Conservation (phyloP, 2,888 invertebrate genomes). For the Gastracanthus pulcherrimus region DNA sequence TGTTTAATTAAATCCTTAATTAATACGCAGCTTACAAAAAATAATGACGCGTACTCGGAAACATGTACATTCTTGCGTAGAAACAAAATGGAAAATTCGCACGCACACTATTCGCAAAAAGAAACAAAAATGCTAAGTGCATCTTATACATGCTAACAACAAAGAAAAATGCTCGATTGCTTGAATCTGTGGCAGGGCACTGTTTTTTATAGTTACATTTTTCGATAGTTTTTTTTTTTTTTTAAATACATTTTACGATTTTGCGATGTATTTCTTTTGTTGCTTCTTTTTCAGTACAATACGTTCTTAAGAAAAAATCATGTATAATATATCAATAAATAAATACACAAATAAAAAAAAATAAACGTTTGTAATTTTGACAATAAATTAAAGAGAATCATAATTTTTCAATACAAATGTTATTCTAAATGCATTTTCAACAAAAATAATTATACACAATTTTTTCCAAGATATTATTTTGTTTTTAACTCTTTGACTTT, state of each 20-base stretch:
- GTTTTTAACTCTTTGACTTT: background rate
- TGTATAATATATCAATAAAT: background rate
- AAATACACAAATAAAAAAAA: background rate
- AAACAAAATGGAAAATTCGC: background rate
- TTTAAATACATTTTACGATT: background rate
- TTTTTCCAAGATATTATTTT: background rate
- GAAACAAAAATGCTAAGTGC: slow-evolving; percentile 38
- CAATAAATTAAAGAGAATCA: background rate
- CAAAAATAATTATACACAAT: background rate
- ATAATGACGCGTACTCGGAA: background rate
- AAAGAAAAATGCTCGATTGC: slow-evolving; percentile 43
- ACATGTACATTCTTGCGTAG: background rate
- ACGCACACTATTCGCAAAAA: slow-evolving; percentile 12
- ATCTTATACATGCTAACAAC: slow-evolving; percentile 19
- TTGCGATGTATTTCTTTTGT: background rate
- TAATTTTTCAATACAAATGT: background rate
- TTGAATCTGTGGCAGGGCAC: slow-evolving; percentile 38
- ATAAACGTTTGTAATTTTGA: background rate
- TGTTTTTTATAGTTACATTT: background rate
- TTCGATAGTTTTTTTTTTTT: slow-evolving; percentile 1
- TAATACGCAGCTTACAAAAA: slow-evolving; percentile 9
- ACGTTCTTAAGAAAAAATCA: background rate
- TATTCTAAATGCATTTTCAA: background rate
- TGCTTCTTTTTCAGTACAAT: background rate
- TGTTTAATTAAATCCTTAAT: slow-evolving; percentile 16